Conservation (phyloP, 2,797 vertebrate genomes). For the Rachycentron canadum region DNA sequence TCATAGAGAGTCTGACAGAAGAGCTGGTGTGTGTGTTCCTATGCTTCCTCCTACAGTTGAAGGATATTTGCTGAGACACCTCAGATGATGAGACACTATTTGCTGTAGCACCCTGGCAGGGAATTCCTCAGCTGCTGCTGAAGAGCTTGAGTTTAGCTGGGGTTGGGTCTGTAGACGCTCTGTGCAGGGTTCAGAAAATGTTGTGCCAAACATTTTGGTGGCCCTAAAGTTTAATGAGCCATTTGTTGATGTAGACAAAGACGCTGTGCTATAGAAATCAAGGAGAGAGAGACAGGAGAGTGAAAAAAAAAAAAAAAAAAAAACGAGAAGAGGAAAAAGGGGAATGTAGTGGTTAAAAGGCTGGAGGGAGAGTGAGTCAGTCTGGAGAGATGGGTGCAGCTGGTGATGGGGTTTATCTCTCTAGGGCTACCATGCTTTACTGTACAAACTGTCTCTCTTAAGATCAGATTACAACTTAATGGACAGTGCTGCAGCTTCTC, state of each 20-base stretch:
- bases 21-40: constrained; percentile 41
- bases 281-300: constrained; percentile 9
- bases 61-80: constrained; percentile 81
- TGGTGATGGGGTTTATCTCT: constrained; percentile 91
- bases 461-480: constrained; percentile 41
- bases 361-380: constrained; percentile 69
- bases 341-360: constrained; percentile 31
- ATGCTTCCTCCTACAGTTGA: constrained; percentile 56
- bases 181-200: constrained; percentile 53
- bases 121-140: constrained; percentile 88
- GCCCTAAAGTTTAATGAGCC: constrained; percentile 52
- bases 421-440: constrained; percentile 59
- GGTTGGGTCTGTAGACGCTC: constrained; percentile 55
- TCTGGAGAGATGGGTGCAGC: constrained; percentile 90
- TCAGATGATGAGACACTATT: constrained; percentile 86
- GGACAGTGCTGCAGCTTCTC: constrained; percentile 40
- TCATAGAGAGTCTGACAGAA: constrained; percentile 35
- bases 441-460: constrained; percentile 53
- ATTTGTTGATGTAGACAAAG: constrained; percentile 58
- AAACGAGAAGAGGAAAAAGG: constrained; percentile 26
- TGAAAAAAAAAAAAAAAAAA: constrained; percentile 19
- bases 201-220: constrained; percentile 60
- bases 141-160: constrained; percentile 79
- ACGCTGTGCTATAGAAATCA: constrained; percentile 41
- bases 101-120: constrained; percentile 89